A percentile compares a stretch with the other conserved stretches of the same genome.
phyloP scores from a whole-genome alignment of 2,888 invertebrate species.

The Beris morrisii region DNA sequence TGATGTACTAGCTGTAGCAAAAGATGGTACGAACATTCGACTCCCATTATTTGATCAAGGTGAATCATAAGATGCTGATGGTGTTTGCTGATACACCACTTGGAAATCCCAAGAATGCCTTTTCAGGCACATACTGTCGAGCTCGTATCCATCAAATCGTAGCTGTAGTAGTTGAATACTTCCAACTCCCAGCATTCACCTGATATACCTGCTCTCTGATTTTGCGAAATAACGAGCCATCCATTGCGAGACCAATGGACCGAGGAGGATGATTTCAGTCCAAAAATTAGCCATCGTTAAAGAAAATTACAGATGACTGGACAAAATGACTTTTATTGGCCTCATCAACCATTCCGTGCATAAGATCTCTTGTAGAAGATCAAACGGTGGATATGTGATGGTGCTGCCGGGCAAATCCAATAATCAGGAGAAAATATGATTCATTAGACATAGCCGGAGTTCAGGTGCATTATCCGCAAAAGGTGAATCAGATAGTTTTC shows the following conservation, averaged over 20 bases:
- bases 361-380: background rate
- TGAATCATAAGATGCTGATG: too few species aligned
- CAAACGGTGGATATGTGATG: background rate
- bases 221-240: too few species aligned
- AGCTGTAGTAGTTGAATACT: too few species aligned
- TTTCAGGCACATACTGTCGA: too few species aligned
- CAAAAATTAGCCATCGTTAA: slow-evolving; percentile 8
- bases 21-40: too few species aligned
- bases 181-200: too few species aligned
- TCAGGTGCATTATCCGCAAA: slow-evolving; percentile 12
- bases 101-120: too few species aligned
- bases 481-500: slow-evolving; percentile 2
- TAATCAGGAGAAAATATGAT: slow-evolving; percentile 15
- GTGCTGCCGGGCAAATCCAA: slow-evolving; percentile 2
- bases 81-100: too few species aligned
- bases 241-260: slow-evolving; percentile 6
- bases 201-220: too few species aligned
- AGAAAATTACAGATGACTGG: slow-evolving; percentile 23
- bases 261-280: slow-evolving; percentile 1
- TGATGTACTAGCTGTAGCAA: too few species aligned
- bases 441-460: slow-evolving; percentile 5
- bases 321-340: slow-evolving; percentile 10
- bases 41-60: too few species aligned
- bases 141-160: too few species aligned
- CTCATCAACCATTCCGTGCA: slow-evolving; percentile 7